A percentile compares a stretch with the other conserved stretches of the same genome.
Evolutionary conservation across 2,888 invertebrate species (phyloP).

Genomic region (Cerceris ruficornis): DNA sequence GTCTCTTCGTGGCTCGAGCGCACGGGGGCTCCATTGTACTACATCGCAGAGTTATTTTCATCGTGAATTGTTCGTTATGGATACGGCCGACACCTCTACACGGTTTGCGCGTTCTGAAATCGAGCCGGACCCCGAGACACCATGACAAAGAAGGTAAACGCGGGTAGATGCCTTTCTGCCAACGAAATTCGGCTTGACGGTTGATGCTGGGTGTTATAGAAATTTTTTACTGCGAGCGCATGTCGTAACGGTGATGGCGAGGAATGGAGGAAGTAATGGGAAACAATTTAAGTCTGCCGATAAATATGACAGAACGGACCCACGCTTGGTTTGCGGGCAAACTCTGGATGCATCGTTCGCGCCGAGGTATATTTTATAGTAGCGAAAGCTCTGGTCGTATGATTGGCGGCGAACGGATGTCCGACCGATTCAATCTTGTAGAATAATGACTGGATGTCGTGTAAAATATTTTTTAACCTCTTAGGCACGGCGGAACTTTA

Average conservation of each 20-base stretch:
- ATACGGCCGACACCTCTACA: conserved; percentile 56
- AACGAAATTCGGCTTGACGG: neutral
- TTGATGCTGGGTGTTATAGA: neutral
- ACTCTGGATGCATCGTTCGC: too few relatives aligned
- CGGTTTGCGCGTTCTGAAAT: conserved; percentile 36
- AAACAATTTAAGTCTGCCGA: too few relatives aligned
- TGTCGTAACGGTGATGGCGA: neutral
- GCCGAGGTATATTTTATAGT: too few relatives aligned
- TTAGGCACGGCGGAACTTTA: too few relatives aligned
- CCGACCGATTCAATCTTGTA: too few relatives aligned
- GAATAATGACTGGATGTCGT: too few relatives aligned
- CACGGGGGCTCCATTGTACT: conserved; percentile 64
- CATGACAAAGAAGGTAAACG: conserved; percentile 13
- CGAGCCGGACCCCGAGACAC: conserved; percentile 27
- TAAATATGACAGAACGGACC: too few relatives aligned
- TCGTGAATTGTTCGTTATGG: conserved; percentile 63
- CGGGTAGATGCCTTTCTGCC: neutral
- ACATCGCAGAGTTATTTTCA: conserved; percentile 62
- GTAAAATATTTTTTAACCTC: too few relatives aligned
- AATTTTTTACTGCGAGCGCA: neutral
- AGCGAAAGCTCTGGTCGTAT: too few relatives aligned
- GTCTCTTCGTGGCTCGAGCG: conserved; percentile 48
- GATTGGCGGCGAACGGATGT: too few relatives aligned
- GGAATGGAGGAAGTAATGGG: too few relatives aligned
- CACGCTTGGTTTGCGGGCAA: too few relatives aligned